Percentiles rank a stretch among this genome's conserved stretches.
Conservation (phyloP, 2,797 vertebrate genomes). For the Falco columbarius region DNA sequence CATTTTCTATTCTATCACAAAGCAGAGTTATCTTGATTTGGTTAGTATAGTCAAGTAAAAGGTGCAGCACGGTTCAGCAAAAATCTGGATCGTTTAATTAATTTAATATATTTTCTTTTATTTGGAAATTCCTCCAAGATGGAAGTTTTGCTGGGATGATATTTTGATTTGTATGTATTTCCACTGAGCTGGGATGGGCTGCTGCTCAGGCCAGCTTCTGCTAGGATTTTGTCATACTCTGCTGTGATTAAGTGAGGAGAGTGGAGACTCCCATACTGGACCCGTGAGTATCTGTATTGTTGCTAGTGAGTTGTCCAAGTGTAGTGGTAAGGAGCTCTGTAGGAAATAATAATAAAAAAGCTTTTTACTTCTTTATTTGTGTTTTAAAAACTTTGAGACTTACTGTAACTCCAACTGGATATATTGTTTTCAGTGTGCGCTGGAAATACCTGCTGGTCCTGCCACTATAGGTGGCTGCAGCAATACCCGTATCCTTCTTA, state of each 20-base stretch:
- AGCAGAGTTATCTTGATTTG: not conserved
- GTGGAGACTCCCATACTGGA: not conserved
- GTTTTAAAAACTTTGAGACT: not conserved
- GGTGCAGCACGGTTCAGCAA: not conserved
- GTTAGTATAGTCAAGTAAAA: not conserved
- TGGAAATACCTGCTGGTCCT: not conserved
- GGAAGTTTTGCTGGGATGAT: not conserved
- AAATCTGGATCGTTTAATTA: not conserved
- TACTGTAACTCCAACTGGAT: not conserved
- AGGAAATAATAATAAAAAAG: not conserved
- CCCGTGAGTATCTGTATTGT: not conserved
- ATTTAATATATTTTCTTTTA: not conserved
- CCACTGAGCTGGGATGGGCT: not conserved
- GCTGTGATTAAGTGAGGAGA: not conserved
- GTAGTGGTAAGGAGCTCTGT: not conserved
- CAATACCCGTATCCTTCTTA: not conserved
- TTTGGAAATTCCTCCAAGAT: not conserved
- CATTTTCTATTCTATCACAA: not conserved
- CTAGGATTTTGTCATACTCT: not conserved
- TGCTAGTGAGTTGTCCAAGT: not conserved
- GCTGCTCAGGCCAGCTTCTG: not conserved
- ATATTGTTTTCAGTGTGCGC: not conserved
- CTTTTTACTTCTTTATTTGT: not conserved
- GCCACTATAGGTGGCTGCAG: not conserved
- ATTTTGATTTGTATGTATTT: not conserved